Evolutionary conservation across 2,888 invertebrate species (phyloP), one percentile per base, ranked within the genome.

Genomic region (Andrena dorsata): DNA sequence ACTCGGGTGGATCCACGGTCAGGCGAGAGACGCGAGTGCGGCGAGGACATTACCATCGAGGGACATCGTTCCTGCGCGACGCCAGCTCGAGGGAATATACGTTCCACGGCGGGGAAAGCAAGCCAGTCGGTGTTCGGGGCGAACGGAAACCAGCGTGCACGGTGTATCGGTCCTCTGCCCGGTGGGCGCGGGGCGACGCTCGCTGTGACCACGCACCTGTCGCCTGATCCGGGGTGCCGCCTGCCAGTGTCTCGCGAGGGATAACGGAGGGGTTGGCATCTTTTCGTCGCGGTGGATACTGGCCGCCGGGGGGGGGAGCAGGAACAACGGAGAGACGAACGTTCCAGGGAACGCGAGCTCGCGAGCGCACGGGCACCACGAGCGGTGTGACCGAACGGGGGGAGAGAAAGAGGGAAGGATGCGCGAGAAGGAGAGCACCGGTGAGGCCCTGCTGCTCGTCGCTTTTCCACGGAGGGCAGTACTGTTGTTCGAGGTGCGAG

Each of bases 401-500:
- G 60, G 41, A 8, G 56, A 23, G 56, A 23, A 23, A 26, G 66
- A 74, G 66, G 64, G 80, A 86, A 88, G 88, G 80, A 88, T 88
- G 88, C 84, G 28, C 84, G 82, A 80, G 72, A 80, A 81, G 73
- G 75, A 81, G 80, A 41, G 61, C 76, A 58, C 69, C 80, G 73
- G 68, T 75, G 76, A 77, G 72, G 76, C 68, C 76, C 80, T 81
- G 84, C 79, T 82, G 77, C 86, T 77, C 82, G 77, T 77, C 60
- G 76, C 74, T 87, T 86, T 86, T 86, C 80, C 82, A 86, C 85
- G 71, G 71, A 77, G 86, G 87, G 81, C 86, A 80, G 86, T 86
- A 78, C 88, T 84, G 82, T 86, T 84, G 84, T 82, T 79, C 76
- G 88, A 86, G 87, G 88, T 87, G 88, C 87, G 86, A 87, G 84